Evolutionary conservation across 2,797 vertebrate genomes (phyloP), one percentile per base, ranked within the genome.

Genomic region (Sciaenops ocellatus): DNA sequence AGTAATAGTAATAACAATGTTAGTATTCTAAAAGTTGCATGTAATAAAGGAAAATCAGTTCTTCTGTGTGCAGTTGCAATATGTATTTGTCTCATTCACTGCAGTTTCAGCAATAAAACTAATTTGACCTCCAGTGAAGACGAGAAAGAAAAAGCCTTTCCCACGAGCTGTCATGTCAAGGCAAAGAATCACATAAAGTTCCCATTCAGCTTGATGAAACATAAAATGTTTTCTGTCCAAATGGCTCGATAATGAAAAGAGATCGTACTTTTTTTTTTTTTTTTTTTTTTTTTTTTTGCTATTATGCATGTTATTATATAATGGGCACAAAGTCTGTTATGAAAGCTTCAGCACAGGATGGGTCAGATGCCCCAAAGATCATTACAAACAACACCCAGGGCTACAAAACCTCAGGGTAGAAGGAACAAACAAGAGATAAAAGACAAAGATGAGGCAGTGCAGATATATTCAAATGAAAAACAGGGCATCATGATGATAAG

Each of bases 351-450:
- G 80, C 55, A 55, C 26, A 64, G 68, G 67, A 87, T 64, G 82
- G 76, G 76, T 91, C 85, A 82, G 84, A 85, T 70, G 81, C 84
- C 81, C 81, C 67, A 63, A 86, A 82, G 78, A 92, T 86, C 78
- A 74, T 86, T 84, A 86, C 57, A 76, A 78, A 89, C 79, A 80
- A 71, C 76, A 82, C 82, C 41, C 61, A 79, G 70, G 80, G 85
- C 87, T 60, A 72, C 52, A 73, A 79, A 76, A 78, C 88, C 86
- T 76, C 38, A 12, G 66, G 79, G 81, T 68, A 66, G 42, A 72
- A 73, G 80, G 47, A 83, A 89, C 87, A 89, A 79, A 90, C 60
- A 71, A 67, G 57, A 78, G 76, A 87, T 75, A 66, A 84, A 83
- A 86, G 76, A 84, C 73, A 75, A 70, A 83, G 71, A 87, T 69